Base-by-base conservation (phyloP, 2,888 invertebrate genomes). In the Anaspis maculata region DNA sequence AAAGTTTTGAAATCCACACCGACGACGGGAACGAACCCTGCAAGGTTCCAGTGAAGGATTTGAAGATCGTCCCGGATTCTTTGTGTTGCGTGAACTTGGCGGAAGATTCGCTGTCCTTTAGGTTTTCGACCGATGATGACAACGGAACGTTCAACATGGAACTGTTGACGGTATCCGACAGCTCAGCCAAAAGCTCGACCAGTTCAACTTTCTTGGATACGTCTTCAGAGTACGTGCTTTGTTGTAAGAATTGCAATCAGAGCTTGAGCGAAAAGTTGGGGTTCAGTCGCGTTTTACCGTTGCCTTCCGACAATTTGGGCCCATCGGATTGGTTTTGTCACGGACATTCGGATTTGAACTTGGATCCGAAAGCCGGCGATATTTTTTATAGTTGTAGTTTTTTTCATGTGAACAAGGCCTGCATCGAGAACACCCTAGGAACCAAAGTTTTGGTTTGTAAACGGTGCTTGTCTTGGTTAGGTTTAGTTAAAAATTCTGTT, bases 321-420 rank as follows among this genome's bases (percentile, higher is more conserved):
- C 69, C 73, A 54, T 69, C 70, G 0, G 79, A 80, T 41, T 79
- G 77, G 76, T 81, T 78, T 55, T 81, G 80, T 49, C 79, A 79
- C 42, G 67, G 68, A 25, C 62, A 45, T 19, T 49, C 37, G 11
- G 24, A 34, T 22, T 30, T 46, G 41, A 57, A 29, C 39, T 48
- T 74, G 10, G 67, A 68, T 39, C 73, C 73, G 11, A 71, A 69
- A 39, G 59, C 62, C 39, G 56, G 51, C 15, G 78, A 79, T 59
- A 70, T 76, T 48, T 68, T 78, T 19, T 76, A 76, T 51, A 64
- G 73, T 26, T 59, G 70, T 10, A 74, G 72, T 42, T 76, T 67
- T 54, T 71, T 76, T 45, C 64, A 74, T 39, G 36, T 62, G 26
- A 45, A 48, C 31, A 40, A 38, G 28, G 24, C 45, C 7, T 51